Conservation (phyloP, 2,113 vertebrate genomes). For the Isichthys henryi region DNA sequence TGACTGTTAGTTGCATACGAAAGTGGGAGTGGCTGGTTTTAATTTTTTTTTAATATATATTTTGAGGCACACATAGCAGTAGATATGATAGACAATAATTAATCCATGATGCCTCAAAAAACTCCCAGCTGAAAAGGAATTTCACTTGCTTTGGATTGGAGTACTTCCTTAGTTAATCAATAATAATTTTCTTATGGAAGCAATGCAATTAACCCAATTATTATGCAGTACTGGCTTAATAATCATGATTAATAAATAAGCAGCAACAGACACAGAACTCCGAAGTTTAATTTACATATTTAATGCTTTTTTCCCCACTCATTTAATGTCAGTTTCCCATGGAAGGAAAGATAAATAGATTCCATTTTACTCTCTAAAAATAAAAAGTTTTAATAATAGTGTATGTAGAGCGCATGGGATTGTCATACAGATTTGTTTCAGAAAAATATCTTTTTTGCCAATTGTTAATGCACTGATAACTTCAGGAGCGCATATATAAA, state of each 20-base stretch:
- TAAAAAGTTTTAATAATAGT: not conserved
- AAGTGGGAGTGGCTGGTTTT: not conserved
- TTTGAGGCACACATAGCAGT: not conserved
- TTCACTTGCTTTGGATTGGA: not conserved
- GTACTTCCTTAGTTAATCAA: not conserved
- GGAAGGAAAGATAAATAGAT: conserved; percentile 2
- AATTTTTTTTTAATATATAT: not conserved
- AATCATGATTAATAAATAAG: conserved; percentile 3
- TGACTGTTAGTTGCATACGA: not conserved
- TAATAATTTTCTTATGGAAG: conserved; percentile 5
- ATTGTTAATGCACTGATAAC: not conserved
- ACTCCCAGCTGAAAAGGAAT: not conserved
- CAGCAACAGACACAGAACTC: not conserved
- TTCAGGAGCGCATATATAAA: not conserved
- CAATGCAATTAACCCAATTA: conserved; percentile 15
- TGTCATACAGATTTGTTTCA: not conserved
- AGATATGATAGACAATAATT: not conserved
- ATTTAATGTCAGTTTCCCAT: not conserved
- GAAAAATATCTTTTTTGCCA: not conserved
- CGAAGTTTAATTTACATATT: not conserved
- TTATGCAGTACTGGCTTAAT: conserved; percentile 7
- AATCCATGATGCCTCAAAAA: not conserved
- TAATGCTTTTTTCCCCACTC: not conserved
- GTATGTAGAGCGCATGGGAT: not conserved
- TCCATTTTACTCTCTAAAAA: not conserved